Conservation (phyloP, 2,888 invertebrate species). For the Marasmarcha lunaedactyla region DNA sequence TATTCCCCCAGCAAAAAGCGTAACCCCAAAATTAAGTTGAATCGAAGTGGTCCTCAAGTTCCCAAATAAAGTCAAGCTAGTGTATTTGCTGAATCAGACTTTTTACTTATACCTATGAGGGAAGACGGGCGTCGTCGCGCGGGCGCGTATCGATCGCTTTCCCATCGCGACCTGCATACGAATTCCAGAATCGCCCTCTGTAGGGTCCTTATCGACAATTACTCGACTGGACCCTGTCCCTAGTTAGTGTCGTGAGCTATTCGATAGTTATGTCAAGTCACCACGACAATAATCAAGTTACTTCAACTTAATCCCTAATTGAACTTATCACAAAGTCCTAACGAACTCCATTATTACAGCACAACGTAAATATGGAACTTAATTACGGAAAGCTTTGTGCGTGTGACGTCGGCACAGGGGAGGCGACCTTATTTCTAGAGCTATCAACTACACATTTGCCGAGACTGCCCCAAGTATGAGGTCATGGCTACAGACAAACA, state of each 20-base stretch:
- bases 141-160: constrained; percentile 64
- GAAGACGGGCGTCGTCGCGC: constrained; percentile 47
- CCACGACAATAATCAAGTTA: constrained; percentile 13
- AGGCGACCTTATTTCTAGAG: too few species aligned
- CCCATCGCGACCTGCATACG: constrained; percentile 62
- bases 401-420: too few species aligned
- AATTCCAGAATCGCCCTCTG: constrained; percentile 58
- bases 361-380: too few species aligned
- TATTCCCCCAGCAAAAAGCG: background rate
- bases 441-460: constrained; percentile 25
- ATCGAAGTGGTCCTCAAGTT: background rate
- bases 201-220: constrained; percentile 48
- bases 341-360: too few species aligned
- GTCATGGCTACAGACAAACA: constrained; percentile 22
- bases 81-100: constrained; percentile 44
- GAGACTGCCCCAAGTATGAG: constrained; percentile 28
- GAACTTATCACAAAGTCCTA: too few species aligned
- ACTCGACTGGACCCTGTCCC: constrained; percentile 43
- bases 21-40: background rate
- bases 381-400: too few species aligned
- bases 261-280: constrained; percentile 37
- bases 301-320: constrained; percentile 2
- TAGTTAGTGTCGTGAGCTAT: constrained; percentile 45
- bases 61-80: constrained; percentile 26
- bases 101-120: constrained; percentile 31